phyloP scores from a whole-genome alignment of 2,888 invertebrate genomes.

The Eubasilissa splendida region DNA sequence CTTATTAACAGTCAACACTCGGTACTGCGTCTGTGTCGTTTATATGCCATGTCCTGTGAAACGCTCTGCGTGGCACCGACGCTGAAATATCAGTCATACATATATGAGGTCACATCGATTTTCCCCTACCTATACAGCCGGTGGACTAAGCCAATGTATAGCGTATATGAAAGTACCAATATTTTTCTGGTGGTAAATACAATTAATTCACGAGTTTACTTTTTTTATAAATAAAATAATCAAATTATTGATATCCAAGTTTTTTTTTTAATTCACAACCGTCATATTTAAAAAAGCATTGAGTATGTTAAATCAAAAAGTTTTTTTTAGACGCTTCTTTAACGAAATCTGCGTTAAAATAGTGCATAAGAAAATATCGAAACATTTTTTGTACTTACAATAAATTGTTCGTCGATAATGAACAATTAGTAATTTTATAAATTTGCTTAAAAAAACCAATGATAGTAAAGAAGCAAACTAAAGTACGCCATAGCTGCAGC shows the following conservation, averaged over 20 bases:
- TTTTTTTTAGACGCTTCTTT: too few species aligned
- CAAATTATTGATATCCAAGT: neutral
- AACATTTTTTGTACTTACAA: too few species aligned
- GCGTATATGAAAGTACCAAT: slow-evolving; percentile 13
- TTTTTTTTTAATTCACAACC: too few species aligned
- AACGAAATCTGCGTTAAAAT: too few species aligned
- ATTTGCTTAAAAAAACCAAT: too few species aligned
- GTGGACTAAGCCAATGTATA: slow-evolving; percentile 9
- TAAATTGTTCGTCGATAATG: too few species aligned
- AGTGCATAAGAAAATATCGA: too few species aligned
- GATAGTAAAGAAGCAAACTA: too few species aligned
- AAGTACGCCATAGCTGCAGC: too few species aligned
- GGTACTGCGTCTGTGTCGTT: neutral
- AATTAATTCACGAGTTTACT: neutral
- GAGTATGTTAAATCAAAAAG: too few species aligned
- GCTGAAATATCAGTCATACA: slow-evolving; percentile 22
- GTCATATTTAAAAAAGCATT: too few species aligned
- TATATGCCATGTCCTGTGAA: neutral
- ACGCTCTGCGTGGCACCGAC: slow-evolving; percentile 15
- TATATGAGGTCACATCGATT: slow-evolving; percentile 40
- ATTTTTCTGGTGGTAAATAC: neutral
- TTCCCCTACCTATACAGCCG: slow-evolving; percentile 25
- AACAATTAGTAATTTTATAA: too few species aligned
- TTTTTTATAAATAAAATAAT: neutral
- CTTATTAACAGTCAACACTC: neutral